These are phyloP conservation scores for Drosophila punjabiensis DNA, from an alignment of 1,140 invertebrate species.

Conservation along the genomic window DNA sequence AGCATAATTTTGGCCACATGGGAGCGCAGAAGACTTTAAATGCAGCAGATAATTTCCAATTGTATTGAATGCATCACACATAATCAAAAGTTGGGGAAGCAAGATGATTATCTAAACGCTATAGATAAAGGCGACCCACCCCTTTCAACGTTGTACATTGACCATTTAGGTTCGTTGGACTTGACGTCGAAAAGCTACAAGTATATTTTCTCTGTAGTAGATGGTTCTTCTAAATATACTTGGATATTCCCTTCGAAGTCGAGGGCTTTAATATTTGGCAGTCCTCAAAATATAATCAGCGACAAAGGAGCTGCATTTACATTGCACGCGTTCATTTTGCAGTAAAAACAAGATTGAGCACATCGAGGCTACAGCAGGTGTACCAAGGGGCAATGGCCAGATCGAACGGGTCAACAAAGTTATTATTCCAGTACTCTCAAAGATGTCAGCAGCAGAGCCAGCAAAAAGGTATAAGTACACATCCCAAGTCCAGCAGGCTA, in stretches of 20 bases:
- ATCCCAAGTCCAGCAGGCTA: slow-evolving; percentile 1
- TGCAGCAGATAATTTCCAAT: background rate
- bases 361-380: no score
- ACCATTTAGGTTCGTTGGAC: no score
- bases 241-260: background rate
- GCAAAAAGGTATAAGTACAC: background rate
- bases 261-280: background rate
- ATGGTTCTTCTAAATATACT: background rate
- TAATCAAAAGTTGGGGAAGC: background rate
- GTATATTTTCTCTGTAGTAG: background rate
- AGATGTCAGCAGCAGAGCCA: background rate
- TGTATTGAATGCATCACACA: background rate
- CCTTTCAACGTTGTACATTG: no score
- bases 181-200: no score
- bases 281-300: background rate
- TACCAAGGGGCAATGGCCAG: no score
- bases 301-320: no score
- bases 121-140: background rate
- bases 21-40: no score
- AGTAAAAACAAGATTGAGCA: no score
- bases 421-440: no score
- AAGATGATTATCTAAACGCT: background rate
- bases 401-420: no score
- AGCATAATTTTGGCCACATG: no score
- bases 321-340: no score